Base-by-base conservation (phyloP, 2,113 vertebrate genomes). In the Scolopax mira region DNA sequence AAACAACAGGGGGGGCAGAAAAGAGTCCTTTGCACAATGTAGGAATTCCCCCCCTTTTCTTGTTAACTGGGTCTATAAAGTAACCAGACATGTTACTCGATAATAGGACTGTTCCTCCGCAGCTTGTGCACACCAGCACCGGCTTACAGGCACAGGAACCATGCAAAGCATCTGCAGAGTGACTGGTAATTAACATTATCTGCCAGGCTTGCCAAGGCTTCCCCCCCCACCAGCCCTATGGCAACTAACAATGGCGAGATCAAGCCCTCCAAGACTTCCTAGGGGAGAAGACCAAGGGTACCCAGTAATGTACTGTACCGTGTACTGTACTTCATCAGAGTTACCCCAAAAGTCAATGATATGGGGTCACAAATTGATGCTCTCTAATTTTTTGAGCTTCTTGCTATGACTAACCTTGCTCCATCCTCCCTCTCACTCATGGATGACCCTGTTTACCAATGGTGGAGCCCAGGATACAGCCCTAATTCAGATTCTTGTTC, bases 31-130 rank as follows among this genome's bases (percentile, higher is more conserved):
- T 95, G 81, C 93, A 95, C 90, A 92, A 73, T 79, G 88, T 25
- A 95, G 94, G 95, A 97, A 97, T 97, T 97, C 49, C 86, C 65
- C 54, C 52, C 82, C 66, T 42, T 41, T 94, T 92, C 89, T 75
- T 83, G 94, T 97, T 97, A 97, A 95, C 81, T 48, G 90, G 82
- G 84, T 96, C 88, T 96, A 71, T 97, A 97, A 97, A 97, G 96
- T 87, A 97, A 95, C 94, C 92, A 95, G 97, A 93, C 96, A 77
- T 30, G 64, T 97, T 96, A 95, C 80, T 86, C 60, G 49, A 49
- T 81, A 91, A 95, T 46, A 88, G 89, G 1, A 7, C 70, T 52
- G 22, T 52, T 96, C 73, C 93, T 90, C n/a, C 2, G 88, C 94
- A 83, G 95, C 27, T 61, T 66, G 61, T 15, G 25, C 73, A 28